Evolutionary conservation across 2,113 vertebrate species (phyloP).

Genomic region (Herpailurus yagouaroundi): DNA sequence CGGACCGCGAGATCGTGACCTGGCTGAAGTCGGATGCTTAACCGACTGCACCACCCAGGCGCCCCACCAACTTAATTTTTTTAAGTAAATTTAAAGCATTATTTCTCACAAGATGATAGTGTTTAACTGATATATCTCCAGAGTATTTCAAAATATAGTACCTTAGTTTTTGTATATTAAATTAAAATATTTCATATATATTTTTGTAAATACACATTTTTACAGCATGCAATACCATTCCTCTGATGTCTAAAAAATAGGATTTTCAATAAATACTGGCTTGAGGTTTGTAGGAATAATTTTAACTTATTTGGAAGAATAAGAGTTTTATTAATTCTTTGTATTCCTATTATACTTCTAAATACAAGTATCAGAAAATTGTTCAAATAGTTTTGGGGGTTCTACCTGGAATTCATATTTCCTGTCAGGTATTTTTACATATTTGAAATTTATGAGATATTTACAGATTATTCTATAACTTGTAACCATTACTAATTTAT

Average conservation of each 20-base stretch:
- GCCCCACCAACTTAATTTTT: neutral
- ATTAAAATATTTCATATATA: neutral
- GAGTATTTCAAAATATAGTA: neutral
- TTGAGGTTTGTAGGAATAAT: neutral
- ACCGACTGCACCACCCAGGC: too few relatives aligned
- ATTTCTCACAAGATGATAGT: neutral
- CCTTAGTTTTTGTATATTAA: neutral
- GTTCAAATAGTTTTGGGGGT: neutral
- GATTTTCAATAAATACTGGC: neutral
- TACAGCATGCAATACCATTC: neutral
- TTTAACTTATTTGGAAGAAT: neutral
- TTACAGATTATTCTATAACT: neutral
- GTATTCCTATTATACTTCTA: neutral
- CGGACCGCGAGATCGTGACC: too few relatives aligned
- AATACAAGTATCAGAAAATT: neutral
- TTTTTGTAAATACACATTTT: neutral
- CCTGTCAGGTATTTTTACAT: neutral
- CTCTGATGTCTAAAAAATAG: neutral
- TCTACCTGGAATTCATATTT: neutral
- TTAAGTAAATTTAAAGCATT: neutral
- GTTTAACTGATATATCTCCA: neutral
- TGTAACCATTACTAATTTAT: neutral
- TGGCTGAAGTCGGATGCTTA: too few relatives aligned
- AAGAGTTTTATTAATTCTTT: neutral
- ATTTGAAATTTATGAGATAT: neutral